Evolutionary conservation across 2,797 vertebrate genomes (phyloP).

Genomic region (Synaphobranchus kaupii): DNA sequence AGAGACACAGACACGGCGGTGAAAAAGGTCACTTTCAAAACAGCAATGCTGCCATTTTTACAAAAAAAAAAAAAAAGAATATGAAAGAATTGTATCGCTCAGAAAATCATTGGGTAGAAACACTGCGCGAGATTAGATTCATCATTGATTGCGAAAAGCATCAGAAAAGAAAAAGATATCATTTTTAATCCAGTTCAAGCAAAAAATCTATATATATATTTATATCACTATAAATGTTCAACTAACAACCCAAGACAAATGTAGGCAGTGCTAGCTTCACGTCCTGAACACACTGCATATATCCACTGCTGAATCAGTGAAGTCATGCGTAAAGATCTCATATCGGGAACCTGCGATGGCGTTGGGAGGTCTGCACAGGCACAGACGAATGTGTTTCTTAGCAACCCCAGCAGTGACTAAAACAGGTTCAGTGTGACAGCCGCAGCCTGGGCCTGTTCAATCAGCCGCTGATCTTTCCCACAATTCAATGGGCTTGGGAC

Average conservation of each 20-base stretch:
- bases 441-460: conserved; percentile 22
- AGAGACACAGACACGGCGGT: conserved; percentile 32
- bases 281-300: neutral
- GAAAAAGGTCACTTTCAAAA: neutral
- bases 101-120: neutral
- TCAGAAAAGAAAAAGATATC: neutral
- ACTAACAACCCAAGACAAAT: neutral
- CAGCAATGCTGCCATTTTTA: neutral
- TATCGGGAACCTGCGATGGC: neutral
- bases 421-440: conserved; percentile 30
- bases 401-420: conserved; percentile 34
- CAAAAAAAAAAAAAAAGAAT: neutral
- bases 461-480: conserved; percentile 20
- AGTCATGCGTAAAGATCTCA: neutral
- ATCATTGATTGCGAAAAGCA: neutral
- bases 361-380: neutral
- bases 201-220: too few species aligned
- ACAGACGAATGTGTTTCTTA: conserved; percentile 22
- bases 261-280: neutral
- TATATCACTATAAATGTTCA: neutral
- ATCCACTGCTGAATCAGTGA: neutral
- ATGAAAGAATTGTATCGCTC: neutral
- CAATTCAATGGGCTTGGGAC: neutral
- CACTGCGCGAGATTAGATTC: neutral
- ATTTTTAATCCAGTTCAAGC: neutral